These are phyloP conservation scores for Barypeithes pellucidus DNA, from an alignment of 2,888 invertebrate species.

Conservation along the genomic window DNA sequence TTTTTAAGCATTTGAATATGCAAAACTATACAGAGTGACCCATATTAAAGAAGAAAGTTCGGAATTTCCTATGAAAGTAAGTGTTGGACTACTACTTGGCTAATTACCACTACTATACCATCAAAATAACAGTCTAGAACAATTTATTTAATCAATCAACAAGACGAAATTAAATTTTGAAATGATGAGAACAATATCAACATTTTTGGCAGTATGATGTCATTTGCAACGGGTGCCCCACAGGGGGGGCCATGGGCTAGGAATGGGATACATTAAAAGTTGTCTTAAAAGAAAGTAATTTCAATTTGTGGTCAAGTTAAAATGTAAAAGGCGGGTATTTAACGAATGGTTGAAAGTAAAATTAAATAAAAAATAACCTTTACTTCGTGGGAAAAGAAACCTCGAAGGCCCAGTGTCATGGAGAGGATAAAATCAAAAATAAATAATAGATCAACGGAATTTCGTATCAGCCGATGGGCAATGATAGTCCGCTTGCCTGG, in stretches of 20 bases:
- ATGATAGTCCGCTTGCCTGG: no score
- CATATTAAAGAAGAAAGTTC: constrained; percentile 49
- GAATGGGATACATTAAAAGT: neutral
- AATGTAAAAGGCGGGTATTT: neutral
- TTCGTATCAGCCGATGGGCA: no score
- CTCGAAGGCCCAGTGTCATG: no score
- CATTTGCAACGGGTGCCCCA: neutral
- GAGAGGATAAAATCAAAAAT: no score
- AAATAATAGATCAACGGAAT: no score
- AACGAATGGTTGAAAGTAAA: neutral
- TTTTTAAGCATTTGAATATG: constrained; percentile 49
- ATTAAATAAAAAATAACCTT: neutral
- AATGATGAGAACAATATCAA: constrained; percentile 17
- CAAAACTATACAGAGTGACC: constrained; percentile 48
- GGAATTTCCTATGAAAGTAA: constrained; percentile 51
- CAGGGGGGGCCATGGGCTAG: constrained; percentile 4
- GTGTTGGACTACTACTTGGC: constrained; percentile 23
- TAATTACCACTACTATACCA: constrained; percentile 41
- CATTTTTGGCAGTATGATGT: constrained; percentile 22
- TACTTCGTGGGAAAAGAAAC: no score
- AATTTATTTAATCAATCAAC: constrained; percentile 36
- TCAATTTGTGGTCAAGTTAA: neutral
- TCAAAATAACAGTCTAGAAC: constrained; percentile 32
- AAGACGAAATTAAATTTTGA: constrained; percentile 20
- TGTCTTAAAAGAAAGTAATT: neutral